phyloP scores from a whole-genome alignment of 2,113 vertebrate genomes.

The Hyaena hyaena region DNA sequence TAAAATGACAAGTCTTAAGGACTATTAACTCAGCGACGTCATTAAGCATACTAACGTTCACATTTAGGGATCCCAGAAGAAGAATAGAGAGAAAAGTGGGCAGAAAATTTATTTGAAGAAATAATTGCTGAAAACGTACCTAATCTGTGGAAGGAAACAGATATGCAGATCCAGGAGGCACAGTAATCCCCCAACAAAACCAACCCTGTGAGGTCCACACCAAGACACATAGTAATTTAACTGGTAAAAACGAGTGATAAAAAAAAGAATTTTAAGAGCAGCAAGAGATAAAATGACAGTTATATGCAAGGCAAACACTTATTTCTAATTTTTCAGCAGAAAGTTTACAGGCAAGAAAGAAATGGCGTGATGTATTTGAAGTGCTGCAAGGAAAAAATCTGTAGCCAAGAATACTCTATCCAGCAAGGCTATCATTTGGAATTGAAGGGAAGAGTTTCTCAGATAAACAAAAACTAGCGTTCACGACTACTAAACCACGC shows the following conservation, averaged over 20 bases:
- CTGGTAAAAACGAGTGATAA: not conserved
- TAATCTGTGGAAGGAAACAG: not conserved
- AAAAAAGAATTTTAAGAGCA: not conserved
- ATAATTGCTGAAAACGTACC: not conserved
- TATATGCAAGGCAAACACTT: not conserved
- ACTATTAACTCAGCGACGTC: not conserved
- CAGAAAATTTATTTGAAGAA: not conserved
- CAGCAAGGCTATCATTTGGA: not conserved
- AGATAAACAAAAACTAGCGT: not conserved
- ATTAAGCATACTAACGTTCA: not conserved
- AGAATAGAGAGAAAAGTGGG: not conserved
- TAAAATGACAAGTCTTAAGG: not conserved
- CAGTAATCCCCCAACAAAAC: not conserved
- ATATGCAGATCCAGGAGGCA: not conserved
- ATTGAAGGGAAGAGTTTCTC: not conserved
- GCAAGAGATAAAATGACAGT: not conserved
- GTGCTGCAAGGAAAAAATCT: not conserved
- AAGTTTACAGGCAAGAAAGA: not conserved
- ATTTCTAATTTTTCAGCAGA: not conserved
- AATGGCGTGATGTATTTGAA: not conserved
- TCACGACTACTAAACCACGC: not conserved
- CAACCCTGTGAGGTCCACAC: not conserved
- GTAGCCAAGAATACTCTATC: not conserved
- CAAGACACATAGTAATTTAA: not conserved
- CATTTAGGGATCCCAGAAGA: not conserved